phyloP scores from a whole-genome alignment of 2,888 invertebrate species.

The Eudasyphora cyanicolor region DNA sequence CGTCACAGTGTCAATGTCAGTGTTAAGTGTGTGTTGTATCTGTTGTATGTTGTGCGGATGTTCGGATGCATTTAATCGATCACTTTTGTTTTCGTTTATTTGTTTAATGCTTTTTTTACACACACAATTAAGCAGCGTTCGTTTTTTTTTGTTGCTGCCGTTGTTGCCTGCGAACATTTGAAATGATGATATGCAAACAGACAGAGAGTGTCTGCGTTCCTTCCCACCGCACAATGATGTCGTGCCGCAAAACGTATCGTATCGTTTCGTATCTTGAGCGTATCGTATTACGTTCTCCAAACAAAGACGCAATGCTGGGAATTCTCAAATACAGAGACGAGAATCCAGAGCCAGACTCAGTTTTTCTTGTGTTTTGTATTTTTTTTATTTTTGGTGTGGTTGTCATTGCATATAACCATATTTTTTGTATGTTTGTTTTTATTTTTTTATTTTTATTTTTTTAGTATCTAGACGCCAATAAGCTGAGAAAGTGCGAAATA shows the following conservation, averaged over 20 bases:
- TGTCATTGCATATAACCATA: constrained; percentile 8
- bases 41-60: no score
- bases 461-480: constrained; percentile 6
- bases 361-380: background rate
- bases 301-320: constrained; percentile 62
- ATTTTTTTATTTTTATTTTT: background rate
- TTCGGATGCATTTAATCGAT: constrained; percentile 68
- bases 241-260: background rate
- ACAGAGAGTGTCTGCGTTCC: background rate
- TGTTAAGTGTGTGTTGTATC: background rate
- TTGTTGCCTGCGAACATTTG: background rate
- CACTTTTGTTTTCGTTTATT: constrained; percentile 63
- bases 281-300: constrained; percentile 57
- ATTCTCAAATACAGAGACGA: constrained; percentile 47
- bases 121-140: constrained; percentile 54
- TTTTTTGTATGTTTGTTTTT: constrained; percentile 5
- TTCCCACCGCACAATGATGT: background rate
- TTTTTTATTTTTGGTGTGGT: background rate
- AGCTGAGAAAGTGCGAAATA: constrained; percentile 1
- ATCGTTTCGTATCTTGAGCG: background rate
- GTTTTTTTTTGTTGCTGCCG: background rate
- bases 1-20: constrained; percentile 20
- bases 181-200: background rate
- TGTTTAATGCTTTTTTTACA: constrained; percentile 59
- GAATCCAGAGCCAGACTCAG: constrained; percentile 47